Conservation (phyloP, 2,113 vertebrate species). For the Oreochromis aureus region DNA sequence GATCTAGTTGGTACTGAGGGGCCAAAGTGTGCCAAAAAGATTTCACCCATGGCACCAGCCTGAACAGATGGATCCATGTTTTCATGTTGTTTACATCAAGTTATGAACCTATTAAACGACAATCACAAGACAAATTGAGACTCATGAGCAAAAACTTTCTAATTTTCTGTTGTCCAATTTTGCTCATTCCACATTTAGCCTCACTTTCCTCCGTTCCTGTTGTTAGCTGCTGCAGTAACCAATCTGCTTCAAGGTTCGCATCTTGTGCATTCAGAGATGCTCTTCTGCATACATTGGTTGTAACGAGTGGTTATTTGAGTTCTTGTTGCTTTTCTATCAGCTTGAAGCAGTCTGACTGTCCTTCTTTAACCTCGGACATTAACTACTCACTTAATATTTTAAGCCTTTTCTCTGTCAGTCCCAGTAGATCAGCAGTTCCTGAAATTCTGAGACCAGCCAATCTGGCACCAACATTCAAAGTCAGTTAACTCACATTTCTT, state of each 20-base stretch:
- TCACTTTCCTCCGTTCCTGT: not conserved
- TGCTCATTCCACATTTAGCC: not conserved
- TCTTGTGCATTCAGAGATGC: not conserved
- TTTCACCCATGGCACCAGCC: not conserved
- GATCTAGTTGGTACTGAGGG: not conserved
- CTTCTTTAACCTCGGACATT: not conserved
- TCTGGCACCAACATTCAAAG: not conserved
- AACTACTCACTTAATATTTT: not conserved
- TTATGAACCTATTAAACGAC: not conserved
- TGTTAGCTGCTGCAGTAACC: not conserved
- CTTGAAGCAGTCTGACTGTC: not conserved
- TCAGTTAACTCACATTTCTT: not conserved
- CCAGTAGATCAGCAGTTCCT: not conserved
- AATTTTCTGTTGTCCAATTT: not conserved
- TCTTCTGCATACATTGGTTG: not conserved
- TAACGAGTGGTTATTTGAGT: not conserved
- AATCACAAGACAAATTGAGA: not conserved
- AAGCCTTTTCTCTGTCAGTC: not conserved
- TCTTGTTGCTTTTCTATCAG: not conserved
- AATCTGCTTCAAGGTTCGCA: not conserved
- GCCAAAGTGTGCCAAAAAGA: not conserved
- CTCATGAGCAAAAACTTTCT: not conserved
- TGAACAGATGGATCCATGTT: not conserved
- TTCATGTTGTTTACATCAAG: not conserved
- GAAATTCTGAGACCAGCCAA: not conserved